Conservation (phyloP, 2,888 invertebrate species). For the Mylabris sibirica region DNA sequence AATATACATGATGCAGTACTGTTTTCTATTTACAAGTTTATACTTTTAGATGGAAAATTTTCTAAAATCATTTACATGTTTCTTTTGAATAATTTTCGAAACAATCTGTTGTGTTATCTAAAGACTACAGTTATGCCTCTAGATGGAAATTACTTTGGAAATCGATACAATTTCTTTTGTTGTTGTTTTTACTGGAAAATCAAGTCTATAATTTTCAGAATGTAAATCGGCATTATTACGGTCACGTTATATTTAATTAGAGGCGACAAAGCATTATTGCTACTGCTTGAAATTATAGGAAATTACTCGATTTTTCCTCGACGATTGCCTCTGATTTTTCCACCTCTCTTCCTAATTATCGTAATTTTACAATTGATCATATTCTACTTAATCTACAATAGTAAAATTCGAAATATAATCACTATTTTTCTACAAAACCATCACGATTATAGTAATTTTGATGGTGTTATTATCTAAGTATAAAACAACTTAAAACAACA, state of each 20-base stretch:
- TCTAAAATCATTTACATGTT: not conserved
- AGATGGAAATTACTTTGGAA: not conserved
- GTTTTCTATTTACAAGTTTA: constrained; percentile 12
- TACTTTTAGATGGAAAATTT: constrained; percentile 16
- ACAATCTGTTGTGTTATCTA: not conserved
- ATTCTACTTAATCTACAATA: not conserved
- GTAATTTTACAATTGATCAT: no score
- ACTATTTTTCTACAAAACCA: not conserved
- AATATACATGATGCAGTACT: constrained; percentile 1
- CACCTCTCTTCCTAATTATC: not conserved
- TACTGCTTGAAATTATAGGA: constrained; percentile 26
- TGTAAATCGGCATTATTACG: constrained; percentile 17
- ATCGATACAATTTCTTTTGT: not conserved
- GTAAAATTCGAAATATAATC: no score
- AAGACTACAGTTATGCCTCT: not conserved
- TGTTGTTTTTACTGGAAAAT: not conserved
- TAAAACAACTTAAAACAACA: not conserved
- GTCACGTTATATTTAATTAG: constrained; percentile 26
- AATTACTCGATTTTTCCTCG: not conserved
- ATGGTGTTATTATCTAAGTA: not conserved
- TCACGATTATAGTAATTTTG: not conserved
- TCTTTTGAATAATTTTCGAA: not conserved
- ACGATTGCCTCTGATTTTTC: not conserved
- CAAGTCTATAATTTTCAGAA: constrained; percentile 21
- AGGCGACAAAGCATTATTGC: constrained; percentile 16